phyloP scores from a whole-genome alignment of 2,113 vertebrate genomes.

The Caranx melampygus region DNA sequence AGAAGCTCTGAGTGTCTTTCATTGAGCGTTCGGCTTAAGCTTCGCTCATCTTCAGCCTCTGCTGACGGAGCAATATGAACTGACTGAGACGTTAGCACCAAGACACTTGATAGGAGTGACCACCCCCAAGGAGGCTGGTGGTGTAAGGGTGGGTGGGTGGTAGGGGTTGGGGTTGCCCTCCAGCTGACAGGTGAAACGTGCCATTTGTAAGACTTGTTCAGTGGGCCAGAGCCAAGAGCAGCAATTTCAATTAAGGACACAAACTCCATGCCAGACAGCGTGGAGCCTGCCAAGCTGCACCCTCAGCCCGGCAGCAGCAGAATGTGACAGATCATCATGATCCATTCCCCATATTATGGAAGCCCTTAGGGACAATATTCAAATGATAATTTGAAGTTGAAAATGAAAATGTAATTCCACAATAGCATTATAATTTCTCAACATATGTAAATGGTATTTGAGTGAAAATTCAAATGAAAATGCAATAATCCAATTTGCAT shows the following conservation, averaged over 20 bases:
- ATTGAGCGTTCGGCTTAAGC: neutral
- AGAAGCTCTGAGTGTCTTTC: conserved; percentile 2
- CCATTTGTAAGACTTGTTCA: conserved; percentile 55
- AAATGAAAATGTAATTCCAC: too few relatives aligned
- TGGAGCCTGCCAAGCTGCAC: conserved; percentile 51
- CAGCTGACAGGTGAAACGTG: conserved; percentile 57
- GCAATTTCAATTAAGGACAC: conserved; percentile 62
- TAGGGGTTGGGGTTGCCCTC: neutral
- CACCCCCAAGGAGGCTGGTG: neutral
- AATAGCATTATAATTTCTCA: too few relatives aligned
- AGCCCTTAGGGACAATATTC: too few relatives aligned
- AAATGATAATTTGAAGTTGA: too few relatives aligned
- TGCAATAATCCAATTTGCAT: too few relatives aligned
- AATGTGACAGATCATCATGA: conserved; percentile 19
- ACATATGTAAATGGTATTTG: too few relatives aligned
- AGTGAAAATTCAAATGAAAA: too few relatives aligned
- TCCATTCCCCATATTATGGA: neutral
- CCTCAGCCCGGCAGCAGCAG: conserved; percentile 3
- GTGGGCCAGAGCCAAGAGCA: conserved; percentile 50
- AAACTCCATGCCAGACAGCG: conserved; percentile 46
- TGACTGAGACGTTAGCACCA: conserved; percentile 29
- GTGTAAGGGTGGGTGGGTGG: neutral
- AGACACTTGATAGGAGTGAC: neutral
- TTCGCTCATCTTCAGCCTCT: conserved; percentile 21
- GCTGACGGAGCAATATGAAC: conserved; percentile 45